Evolutionary conservation across 2,888 invertebrate genomes (phyloP), one percentile per base, ranked within the genome.

Genomic region (Calliopum simillimum): DNA sequence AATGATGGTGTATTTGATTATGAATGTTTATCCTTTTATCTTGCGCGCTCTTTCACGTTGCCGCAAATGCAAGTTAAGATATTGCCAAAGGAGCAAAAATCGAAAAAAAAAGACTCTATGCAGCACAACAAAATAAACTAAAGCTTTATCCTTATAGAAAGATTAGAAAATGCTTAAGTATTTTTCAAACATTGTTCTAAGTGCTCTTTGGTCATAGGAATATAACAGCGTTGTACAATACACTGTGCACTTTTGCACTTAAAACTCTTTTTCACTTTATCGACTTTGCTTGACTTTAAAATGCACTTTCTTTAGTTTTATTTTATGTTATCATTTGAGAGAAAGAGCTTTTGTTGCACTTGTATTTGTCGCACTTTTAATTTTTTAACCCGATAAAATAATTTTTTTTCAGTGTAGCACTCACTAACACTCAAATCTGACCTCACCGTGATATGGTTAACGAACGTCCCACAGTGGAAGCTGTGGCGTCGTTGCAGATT

Each of bases 1-100:
- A 19, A n/a, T 5, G 25, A 13, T 21, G 56, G 5, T 19, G 61
- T 53, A 23, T 53, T 21, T 44, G 53, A 43, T 51, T 65, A 59
- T 46, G 43, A 44, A 33, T 49, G 14, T 43, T 61, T 41, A 62
- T 43, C 23, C 47, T 53, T 62, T 65, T 67, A 70, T 56, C 68
- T 66, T 67, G 49, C 56, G 65, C 70, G 58, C 44, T 55, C 46
- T 76, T n/a, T 11, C 62, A 21, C 41, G 71, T 65, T 68, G 70
- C 69, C 68, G 44, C 43, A 55, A 66, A 66, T 55, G 79, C 78
- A 80, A 79, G 78, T 79, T 78, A 80, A 80, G 80, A 80, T 77
- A 80, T 78, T 80, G 77, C 79, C 19, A n/a, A 14, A 41, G 16
- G 8, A 58, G 49, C 58, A 49, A 61, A 61, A 49, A n/a, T 23